phyloP scores from a whole-genome alignment of 2,113 vertebrate species.

The Egretta garzetta region DNA sequence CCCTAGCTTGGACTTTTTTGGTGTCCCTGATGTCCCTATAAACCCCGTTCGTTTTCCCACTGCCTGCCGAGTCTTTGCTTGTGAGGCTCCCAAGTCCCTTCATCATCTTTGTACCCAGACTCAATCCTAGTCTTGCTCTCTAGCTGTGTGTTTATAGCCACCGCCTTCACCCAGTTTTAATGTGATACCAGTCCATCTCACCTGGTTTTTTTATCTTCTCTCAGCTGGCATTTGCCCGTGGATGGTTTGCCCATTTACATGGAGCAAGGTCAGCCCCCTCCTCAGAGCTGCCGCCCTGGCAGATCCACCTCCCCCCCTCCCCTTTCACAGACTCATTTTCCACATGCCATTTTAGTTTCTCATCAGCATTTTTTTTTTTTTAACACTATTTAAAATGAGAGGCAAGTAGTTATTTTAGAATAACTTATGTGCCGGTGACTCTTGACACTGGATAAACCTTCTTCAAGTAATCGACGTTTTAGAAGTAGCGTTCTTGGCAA shows the following conservation, averaged over 20 bases:
- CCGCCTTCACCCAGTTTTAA: neutral
- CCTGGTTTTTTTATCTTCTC: neutral
- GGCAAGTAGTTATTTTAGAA: neutral
- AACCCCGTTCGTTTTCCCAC: neutral
- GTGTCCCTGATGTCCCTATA: fast-evolving
- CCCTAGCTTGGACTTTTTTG: neutral
- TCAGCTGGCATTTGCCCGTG: neutral
- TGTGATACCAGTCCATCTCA: neutral
- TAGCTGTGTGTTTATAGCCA: neutral
- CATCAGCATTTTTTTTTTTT: neutral
- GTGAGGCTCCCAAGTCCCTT: neutral
- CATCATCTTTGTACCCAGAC: neutral
- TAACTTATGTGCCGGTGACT: neutral
- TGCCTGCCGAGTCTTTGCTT: neutral
- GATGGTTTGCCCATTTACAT: fast-evolving
- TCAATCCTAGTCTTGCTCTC: neutral
- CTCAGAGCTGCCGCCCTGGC: neutral
- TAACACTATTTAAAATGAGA: neutral
- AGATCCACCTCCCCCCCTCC: fast-evolving
- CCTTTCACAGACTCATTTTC: neutral
- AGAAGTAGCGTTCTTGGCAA: neutral
- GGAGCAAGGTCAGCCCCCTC: neutral
- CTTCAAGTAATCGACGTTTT: neutral
- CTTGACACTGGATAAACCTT: constrained; percentile 4
- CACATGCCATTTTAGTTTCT: neutral